These are phyloP conservation scores for Myiotriccus ornatus DNA, from an alignment of 2,797 vertebrate genomes.

Conservation along the genomic window DNA sequence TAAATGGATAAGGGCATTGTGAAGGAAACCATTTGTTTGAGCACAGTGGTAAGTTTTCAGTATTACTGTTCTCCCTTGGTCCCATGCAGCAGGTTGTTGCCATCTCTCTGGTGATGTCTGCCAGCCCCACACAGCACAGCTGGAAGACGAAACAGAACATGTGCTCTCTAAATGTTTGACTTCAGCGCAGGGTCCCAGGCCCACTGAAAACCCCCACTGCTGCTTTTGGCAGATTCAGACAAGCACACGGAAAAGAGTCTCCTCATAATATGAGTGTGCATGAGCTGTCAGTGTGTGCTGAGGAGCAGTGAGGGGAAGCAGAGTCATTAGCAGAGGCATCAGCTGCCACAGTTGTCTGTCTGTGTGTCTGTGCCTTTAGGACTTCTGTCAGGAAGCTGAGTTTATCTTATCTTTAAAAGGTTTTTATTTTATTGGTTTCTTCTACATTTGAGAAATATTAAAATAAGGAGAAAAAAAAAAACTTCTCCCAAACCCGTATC, in stretches of 20 bases:
- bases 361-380: background rate
- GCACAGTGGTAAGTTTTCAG: background rate
- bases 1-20: background rate
- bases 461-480: background rate
- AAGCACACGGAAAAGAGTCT: background rate
- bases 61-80: background rate
- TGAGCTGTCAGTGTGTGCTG: background rate
- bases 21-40: background rate
- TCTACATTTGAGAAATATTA: background rate
- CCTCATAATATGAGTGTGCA: fast-evolving
- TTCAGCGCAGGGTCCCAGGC: background rate
- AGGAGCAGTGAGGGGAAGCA: background rate
- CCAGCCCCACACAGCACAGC: background rate
- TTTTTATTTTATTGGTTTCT: background rate
- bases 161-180: background rate
- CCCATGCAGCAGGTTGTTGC: background rate
- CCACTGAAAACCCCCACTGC: background rate
- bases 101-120: background rate
- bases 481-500: background rate
- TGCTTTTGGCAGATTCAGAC: background rate
- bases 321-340: background rate
- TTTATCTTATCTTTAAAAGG: background rate
- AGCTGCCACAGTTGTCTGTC: background rate
- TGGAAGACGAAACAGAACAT: background rate
- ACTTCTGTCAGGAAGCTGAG: background rate